A percentile compares a stretch with the other conserved stretches of the same genome.
Conservation (phyloP, 2,797 vertebrate genomes). For the Phoeniculus purpureus region DNA sequence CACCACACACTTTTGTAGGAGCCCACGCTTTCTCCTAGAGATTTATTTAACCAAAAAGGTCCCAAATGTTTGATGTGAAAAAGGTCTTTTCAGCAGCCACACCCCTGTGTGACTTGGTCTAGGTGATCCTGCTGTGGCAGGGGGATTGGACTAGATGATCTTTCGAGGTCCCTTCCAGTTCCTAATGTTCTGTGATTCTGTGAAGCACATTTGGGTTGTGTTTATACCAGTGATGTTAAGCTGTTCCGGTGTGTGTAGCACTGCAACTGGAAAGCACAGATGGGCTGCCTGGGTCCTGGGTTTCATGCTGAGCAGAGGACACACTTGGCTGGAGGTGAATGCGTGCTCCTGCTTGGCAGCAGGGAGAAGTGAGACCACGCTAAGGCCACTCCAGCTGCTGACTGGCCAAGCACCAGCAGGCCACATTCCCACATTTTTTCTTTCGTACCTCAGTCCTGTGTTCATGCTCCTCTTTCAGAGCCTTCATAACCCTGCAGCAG, state of each 20-base stretch:
- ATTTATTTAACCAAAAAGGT: too few species aligned
- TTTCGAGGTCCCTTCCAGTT: too few species aligned
- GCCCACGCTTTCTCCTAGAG: too few species aligned
- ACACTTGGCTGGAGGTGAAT: neutral
- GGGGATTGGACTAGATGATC: too few species aligned
- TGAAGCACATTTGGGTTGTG: neutral
- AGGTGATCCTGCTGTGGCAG: too few species aligned
- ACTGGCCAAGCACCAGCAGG: neutral
- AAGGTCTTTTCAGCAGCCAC: too few species aligned
- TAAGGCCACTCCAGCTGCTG: rapidly evolving
- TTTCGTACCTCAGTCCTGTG: neutral
- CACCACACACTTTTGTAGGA: too few species aligned
- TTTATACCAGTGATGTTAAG: neutral
- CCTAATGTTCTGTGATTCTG: too few species aligned
- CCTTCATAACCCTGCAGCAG: neutral
- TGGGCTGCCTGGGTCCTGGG: rapidly evolving
- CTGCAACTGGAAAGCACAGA: neutral
- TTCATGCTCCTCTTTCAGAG: neutral
- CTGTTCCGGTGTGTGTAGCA: neutral
- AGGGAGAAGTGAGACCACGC: neutral
- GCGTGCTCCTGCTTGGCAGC: neutral
- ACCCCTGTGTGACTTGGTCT: too few species aligned
- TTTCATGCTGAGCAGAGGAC: neutral
- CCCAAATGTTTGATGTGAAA: too few species aligned
- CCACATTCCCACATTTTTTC: too few species aligned